Evolutionary conservation across 2,113 vertebrate genomes (phyloP).

Genomic region (Petromus typicus): DNA sequence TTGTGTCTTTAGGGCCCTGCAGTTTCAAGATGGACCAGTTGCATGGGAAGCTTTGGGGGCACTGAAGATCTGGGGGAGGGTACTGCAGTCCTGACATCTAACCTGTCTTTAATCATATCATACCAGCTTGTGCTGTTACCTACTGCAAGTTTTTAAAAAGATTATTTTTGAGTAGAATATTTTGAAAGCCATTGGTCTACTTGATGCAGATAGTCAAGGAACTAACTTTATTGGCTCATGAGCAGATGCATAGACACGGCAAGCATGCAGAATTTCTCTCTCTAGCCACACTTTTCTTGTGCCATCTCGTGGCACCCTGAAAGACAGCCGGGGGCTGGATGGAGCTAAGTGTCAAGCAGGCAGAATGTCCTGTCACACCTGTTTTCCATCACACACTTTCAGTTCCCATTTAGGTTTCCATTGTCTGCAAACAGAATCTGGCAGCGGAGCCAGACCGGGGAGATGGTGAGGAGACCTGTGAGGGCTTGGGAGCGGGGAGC

Average conservation of each 20-base stretch:
- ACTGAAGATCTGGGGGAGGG: neutral
- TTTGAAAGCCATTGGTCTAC: constrained; percentile 18
- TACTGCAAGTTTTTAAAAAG: neutral
- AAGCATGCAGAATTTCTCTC: neutral
- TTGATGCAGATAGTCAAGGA: neutral
- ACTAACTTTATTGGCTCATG: neutral
- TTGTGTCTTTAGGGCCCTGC: no score
- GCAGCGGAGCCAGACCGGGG: no score
- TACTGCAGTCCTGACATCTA: neutral
- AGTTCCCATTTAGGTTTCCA: neutral
- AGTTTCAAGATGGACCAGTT: neutral
- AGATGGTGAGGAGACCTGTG: neutral
- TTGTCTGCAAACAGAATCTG: neutral
- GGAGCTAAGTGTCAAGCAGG: neutral
- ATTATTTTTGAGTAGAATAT: neutral
- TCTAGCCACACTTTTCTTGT: neutral
- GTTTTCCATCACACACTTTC: neutral
- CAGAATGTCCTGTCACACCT: neutral
- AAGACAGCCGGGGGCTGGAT: neutral
- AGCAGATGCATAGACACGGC: neutral
- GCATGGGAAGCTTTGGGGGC: neutral
- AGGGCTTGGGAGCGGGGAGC: neutral
- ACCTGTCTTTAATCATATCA: neutral
- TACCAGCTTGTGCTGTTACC: neutral
- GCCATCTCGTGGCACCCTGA: neutral